Evolutionary conservation across 2,797 vertebrate species (phyloP), one percentile per base, ranked within the genome.

Genomic region (Xenops minutus): DNA sequence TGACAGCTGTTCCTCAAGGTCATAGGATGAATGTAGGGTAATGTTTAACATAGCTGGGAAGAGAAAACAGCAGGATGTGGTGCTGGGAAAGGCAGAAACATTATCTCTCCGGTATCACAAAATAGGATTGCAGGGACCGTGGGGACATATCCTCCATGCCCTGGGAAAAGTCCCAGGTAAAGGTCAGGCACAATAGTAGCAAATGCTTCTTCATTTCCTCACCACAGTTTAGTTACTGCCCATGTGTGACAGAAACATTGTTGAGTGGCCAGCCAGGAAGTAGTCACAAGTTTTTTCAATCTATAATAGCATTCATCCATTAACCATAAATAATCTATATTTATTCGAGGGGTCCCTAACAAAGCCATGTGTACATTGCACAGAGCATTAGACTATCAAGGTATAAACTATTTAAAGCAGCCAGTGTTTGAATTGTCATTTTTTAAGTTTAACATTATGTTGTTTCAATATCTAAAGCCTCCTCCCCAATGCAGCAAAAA

Each of bases 401-500:
- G 94, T 92, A 93, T 93, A 96, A 94, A 97, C 93, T 86, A 96
- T 94, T 71, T 93, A 95, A 93, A 97, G 91, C 94, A 97, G 81
- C 23, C 82, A 6, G 83, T 84, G 93, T 96, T 95, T 74, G 61
- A 94, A 84, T 93, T 86, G 90, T 97, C 84, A 80, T 97, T 97
- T 91, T 92, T 85, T 52, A 95, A 95, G 91, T 96, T 94, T 82
- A 96, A 78, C 78, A 88, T 77, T 81, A 75, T 97, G 95, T 89
- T 96, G 75, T 96, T 97, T 89, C 95, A 91, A 91, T 63, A 81
- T 92, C 93, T 92, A 95, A 95, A 95, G 92, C 89, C 63, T 80
- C 74, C 71, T 96, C 96, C 89, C 89, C 95, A 89, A 51, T 71
- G 84, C 86, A 96, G 93, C 72, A 95, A 96, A 97, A 95, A 93